Evolutionary conservation across 2,888 invertebrate species (phyloP).

Genomic region (Pantelozetes paolii): DNA sequence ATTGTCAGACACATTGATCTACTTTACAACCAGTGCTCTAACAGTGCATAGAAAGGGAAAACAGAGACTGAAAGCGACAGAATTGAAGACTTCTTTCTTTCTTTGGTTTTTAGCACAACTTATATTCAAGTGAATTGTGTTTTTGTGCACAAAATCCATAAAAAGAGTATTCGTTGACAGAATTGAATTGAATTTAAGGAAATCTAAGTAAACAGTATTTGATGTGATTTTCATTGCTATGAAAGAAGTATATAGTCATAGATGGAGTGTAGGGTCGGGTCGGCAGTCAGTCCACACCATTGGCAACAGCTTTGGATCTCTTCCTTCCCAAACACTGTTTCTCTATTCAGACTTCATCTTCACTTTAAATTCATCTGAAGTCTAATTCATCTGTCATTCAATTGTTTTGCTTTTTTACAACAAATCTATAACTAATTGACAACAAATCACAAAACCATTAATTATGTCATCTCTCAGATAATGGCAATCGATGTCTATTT

Average conservation of each 20-base stretch:
- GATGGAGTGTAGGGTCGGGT: background rate
- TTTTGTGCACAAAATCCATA: background rate
- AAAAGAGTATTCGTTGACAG: no score
- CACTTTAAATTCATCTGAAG: background rate
- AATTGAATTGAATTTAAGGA: no score
- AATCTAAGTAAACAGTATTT: constrained; percentile 8
- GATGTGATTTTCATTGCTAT: constrained; percentile 12
- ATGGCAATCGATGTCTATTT: constrained; percentile 20
- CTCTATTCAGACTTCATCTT: background rate
- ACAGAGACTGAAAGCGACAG: background rate
- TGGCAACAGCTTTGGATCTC: background rate
- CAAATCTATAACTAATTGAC: background rate
- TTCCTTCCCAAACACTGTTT: no score
- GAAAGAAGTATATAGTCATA: background rate
- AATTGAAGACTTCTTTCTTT: no score
- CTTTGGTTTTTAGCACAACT: background rate
- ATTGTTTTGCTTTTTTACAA: background rate
- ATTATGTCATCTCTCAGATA: background rate
- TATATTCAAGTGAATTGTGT: background rate
- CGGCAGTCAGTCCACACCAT: background rate
- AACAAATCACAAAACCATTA: background rate
- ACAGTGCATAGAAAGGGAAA: no score
- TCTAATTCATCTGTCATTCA: background rate
- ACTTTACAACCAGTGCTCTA: no score
- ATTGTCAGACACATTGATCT: background rate